Conservation (phyloP, 1,140 invertebrate genomes). For the Lucilia cuprina region DNA sequence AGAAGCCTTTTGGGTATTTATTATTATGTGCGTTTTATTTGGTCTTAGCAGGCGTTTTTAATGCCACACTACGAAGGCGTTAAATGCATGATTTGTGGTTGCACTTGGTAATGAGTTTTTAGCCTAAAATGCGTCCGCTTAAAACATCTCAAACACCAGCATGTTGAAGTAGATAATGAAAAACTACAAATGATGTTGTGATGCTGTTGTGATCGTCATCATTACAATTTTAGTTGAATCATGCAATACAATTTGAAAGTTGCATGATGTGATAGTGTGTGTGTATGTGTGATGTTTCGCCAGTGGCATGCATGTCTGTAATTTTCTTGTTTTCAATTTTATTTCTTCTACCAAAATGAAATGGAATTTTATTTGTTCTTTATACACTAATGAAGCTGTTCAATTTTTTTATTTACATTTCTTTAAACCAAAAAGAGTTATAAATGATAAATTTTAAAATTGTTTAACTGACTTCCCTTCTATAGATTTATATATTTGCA, state of each 20-base stretch:
- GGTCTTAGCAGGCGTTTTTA: slow-evolving; percentile 34
- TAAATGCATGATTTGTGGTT: slow-evolving; percentile 41
- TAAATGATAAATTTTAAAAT: background rate
- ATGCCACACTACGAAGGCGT: slow-evolving; percentile 37
- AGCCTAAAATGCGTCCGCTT: slow-evolving; percentile 4
- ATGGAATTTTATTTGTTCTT: slow-evolving; percentile 25
- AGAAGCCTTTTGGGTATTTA: slow-evolving; percentile 27
- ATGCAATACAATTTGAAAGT: background rate
- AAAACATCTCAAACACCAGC: background rate
- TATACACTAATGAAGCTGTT: slow-evolving; percentile 26
- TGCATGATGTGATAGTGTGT: background rate
- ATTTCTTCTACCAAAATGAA: slow-evolving; percentile 11
- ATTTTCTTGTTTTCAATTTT: slow-evolving; percentile 24
- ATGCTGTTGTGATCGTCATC: background rate
- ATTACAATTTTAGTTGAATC: background rate
- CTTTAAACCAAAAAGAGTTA: background rate
- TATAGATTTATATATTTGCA: background rate
- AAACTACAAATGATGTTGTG: background rate
- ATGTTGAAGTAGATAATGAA: background rate
- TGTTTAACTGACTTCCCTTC: background rate
- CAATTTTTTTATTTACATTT: slow-evolving; percentile 28
- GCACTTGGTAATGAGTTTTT: slow-evolving; percentile 34
- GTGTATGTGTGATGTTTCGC: background rate
- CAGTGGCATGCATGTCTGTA: slow-evolving; percentile 26
- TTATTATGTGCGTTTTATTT: slow-evolving; percentile 35